phyloP scores from a whole-genome alignment of 2,797 vertebrate species.

The Cossypha caffra region DNA sequence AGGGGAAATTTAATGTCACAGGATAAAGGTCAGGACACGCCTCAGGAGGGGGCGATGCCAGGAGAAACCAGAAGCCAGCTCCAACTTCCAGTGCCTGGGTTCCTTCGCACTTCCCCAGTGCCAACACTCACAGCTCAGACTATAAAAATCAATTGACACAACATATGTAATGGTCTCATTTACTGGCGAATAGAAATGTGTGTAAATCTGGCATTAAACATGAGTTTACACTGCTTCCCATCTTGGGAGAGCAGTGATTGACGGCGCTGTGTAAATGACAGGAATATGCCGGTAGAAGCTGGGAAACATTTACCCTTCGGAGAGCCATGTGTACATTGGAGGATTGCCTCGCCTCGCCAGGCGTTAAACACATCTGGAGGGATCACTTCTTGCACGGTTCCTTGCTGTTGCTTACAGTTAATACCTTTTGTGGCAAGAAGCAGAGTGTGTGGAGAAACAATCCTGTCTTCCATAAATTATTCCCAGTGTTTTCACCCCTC shows the following conservation, averaged over 20 bases:
- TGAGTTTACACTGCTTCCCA: conserved; percentile 48
- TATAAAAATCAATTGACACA: conserved; percentile 63
- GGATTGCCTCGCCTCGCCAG: conserved; percentile 21
- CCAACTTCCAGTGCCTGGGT: background rate
- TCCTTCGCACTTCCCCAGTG: background rate
- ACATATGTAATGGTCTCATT: conserved; percentile 58
- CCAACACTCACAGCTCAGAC: background rate
- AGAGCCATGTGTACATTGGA: conserved; percentile 62
- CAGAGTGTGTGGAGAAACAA: background rate
- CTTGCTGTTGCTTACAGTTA: background rate
- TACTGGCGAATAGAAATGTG: conserved; percentile 48
- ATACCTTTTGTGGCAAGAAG: background rate
- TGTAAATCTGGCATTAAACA: conserved; percentile 68
- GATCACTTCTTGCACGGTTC: background rate
- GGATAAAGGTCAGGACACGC: background rate
- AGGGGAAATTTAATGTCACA: background rate
- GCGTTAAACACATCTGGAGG: conserved; percentile 17
- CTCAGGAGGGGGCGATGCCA: background rate
- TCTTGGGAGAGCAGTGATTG: conserved; percentile 64
- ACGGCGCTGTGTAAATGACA: conserved; percentile 68
- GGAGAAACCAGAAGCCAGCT: background rate
- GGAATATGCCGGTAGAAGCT: conserved; percentile 5
- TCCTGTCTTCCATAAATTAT: background rate
- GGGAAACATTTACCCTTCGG: conserved; percentile 64
- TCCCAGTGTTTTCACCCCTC: background rate